Evolutionary conservation across 2,113 vertebrate species (phyloP), one percentile per base, ranked within the genome.

Genomic region (Ophthalmolycus amberensis): DNA sequence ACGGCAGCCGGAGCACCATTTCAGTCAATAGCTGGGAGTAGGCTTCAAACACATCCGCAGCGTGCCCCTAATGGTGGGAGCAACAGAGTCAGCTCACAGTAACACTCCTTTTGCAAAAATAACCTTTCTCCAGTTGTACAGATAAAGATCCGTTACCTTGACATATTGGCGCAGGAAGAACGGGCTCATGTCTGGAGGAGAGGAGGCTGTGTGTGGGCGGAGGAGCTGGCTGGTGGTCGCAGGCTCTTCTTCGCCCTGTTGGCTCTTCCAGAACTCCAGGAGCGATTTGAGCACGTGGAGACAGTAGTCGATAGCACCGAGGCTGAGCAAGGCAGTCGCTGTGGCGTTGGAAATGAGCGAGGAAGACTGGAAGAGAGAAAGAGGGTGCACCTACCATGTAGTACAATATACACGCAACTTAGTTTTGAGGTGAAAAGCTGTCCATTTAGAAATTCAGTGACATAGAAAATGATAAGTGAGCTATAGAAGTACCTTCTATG

Each of bases 111-210:
- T 11, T 5, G 38, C 14, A 66, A 10, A 25, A 38, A 38, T 34
- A 0, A 18, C 14, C 14, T 6, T 29, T 29, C 40, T 66, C 0
- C 5, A 27, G 15, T 60, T 68, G 68, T 16, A 40, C 18, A 50
- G 2, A 58, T 29, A 15, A 76, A 50, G 1, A 9, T 63, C 1
- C 29, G 89, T 92, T 92, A 99, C 98, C 97, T 99, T 99, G 84
- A 99, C 98, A 22, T 99, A 99, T 87, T 99, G 98, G 14, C 98
- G 96, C 40, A 99, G 95, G 92, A 99, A 99, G 82, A 99, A 99
- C 0, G 98, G 98, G 87, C 98, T 99, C 98, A 99, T 99, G 92
- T 99, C 98, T 0, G 98, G 98, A 0, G 98, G 98, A 58, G 98
- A 99, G 15, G 97, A 95, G 0, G 97, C 96, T 0, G 97, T 97